A percentile compares a stretch with the other conserved stretches of the same genome.
These are phyloP conservation scores for Marcusenius ussheri DNA, from an alignment of 2,113 vertebrate species.

Conservation along the genomic window DNA sequence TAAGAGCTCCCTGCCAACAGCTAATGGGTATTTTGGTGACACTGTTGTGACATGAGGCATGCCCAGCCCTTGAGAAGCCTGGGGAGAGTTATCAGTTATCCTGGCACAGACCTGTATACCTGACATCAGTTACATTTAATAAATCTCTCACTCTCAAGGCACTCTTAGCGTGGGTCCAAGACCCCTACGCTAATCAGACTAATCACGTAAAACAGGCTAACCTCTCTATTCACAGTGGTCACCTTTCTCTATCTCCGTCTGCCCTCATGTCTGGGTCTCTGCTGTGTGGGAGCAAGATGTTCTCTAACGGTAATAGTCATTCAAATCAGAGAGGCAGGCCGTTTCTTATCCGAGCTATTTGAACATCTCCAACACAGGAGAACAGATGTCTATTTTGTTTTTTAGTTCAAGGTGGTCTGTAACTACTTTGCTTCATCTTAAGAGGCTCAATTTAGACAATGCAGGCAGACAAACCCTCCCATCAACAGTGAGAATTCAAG, in stretches of 20 bases:
- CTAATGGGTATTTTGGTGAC: not conserved
- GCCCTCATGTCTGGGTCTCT: not conserved
- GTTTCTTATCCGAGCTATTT: not conserved
- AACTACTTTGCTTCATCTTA: not conserved
- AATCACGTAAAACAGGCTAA: not conserved
- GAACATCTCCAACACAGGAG: not conserved
- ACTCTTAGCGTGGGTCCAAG: not conserved
- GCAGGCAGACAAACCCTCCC: not conserved
- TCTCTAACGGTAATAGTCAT: not conserved
- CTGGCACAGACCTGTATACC: not conserved
- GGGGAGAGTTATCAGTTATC: not conserved
- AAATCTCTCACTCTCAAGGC: not conserved
- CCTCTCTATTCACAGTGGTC: not conserved
- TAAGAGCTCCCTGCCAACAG: not conserved
- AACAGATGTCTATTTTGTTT: not conserved
- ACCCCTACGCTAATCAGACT: not conserved
- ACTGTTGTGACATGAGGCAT: not conserved
- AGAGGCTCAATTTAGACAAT: not conserved
- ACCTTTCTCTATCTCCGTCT: not conserved
- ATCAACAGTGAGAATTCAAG: not conserved
- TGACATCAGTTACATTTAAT: not conserved
- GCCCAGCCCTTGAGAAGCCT: not conserved
- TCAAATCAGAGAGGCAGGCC: not conserved
- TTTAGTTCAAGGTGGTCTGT: not conserved
- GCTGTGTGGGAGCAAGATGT: not conserved